Conservation (phyloP, 92 coral and sea anemone genomes). For the Bergia sp. region DNA sequence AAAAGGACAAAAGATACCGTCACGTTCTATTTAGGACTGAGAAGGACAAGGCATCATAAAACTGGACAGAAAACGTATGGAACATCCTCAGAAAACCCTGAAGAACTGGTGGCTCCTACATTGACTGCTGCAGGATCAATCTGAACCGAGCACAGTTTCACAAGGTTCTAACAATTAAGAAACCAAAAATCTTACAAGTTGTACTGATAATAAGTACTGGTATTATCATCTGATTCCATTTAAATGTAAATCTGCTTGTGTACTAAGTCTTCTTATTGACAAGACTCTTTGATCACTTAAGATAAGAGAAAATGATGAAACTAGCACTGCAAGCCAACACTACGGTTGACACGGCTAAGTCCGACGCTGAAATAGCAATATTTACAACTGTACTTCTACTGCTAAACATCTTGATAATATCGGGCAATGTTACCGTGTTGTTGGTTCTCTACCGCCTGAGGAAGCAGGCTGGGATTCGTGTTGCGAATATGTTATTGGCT, state of each 20-base stretch:
- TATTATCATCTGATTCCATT: too few relatives aligned
- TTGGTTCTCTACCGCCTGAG: constrained; percentile 84
- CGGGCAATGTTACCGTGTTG: constrained; percentile 77
- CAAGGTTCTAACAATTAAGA: neutral
- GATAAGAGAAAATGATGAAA: neutral
- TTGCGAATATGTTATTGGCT: constrained; percentile 83
- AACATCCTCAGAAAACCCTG: neutral
- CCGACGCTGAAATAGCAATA: constrained; percentile 36
- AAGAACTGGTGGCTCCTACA: neutral
- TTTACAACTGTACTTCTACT: constrained; percentile 56
- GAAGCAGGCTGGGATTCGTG: constrained; percentile 73
- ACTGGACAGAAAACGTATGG: neutral
- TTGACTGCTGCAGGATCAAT: neutral
- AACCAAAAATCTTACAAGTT: neutral
- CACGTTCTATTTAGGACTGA: neutral
- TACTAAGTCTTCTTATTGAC: too few relatives aligned
- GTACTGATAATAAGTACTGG: too few relatives aligned
- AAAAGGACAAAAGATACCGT: neutral
- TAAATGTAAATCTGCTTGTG: too few relatives aligned
- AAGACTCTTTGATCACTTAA: neutral
- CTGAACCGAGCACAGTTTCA: neutral
- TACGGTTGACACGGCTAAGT: neutral
- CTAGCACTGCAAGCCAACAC: neutral
- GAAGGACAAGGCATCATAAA: neutral
- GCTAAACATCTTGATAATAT: constrained; percentile 64